Evolutionary conservation across 2,888 invertebrate species (phyloP).

Genomic region (Cyrtodaria siliqua): DNA sequence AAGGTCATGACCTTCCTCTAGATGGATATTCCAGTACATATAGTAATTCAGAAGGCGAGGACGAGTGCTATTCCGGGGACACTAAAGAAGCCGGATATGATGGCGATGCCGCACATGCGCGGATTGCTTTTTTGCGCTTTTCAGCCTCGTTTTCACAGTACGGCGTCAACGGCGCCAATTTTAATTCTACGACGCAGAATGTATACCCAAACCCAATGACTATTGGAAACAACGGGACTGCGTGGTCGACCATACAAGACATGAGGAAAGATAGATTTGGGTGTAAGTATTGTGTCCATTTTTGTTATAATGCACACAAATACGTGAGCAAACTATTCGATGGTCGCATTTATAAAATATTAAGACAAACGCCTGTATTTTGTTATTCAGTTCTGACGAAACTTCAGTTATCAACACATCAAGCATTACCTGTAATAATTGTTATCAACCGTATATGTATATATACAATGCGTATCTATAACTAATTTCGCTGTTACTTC

Average conservation of each 20-base stretch:
- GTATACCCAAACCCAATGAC: not conserved
- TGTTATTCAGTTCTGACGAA: too few species aligned
- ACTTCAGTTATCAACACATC: too few species aligned
- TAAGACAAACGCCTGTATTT: too few species aligned
- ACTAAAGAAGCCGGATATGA: slow-evolving; percentile 4
- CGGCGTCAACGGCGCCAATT: not conserved
- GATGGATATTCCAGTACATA: not conserved
- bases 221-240: slow-evolving; percentile 6
- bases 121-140: slow-evolving; percentile 24
- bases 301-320: too few species aligned
- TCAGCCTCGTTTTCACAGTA: slow-evolving; percentile 18
- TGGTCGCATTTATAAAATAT: too few species aligned
- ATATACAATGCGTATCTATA: too few species aligned
- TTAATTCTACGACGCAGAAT: not conserved
- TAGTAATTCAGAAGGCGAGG: not conserved
- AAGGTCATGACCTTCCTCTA: not conserved
- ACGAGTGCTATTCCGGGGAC: slow-evolving; percentile 1
- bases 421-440: too few species aligned
- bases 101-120: slow-evolving; percentile 2
- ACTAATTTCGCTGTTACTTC: too few species aligned
- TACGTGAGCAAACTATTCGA: too few species aligned
- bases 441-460: too few species aligned
- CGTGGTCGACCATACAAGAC: slow-evolving; percentile 43
- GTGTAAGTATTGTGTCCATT: slow-evolving; percentile 43
- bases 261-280: slow-evolving; percentile 60